Evolutionary conservation across 2,113 vertebrate genomes (phyloP).

Genomic region (Chloebia gouldiae): DNA sequence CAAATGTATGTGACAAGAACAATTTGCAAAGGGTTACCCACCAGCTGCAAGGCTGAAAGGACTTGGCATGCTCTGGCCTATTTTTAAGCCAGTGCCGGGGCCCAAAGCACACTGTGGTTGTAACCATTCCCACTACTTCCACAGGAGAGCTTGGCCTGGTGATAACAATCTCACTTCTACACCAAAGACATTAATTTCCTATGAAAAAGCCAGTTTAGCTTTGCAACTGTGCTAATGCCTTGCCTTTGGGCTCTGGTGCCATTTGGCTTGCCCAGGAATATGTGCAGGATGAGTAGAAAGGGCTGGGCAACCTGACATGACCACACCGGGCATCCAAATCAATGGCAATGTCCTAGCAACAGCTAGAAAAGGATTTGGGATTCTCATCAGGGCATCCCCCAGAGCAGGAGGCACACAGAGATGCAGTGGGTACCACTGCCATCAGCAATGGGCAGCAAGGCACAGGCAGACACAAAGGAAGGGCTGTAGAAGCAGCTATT

Average conservation of each 20-base stretch:
- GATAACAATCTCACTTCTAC: neutral
- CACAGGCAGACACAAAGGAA: neutral
- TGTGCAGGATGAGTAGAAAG: neutral
- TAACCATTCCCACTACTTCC: neutral
- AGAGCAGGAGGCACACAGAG: rapidly evolving
- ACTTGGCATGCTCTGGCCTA: rapidly evolving
- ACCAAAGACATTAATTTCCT: neutral
- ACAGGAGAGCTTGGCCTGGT: rapidly evolving
- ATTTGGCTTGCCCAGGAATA: neutral
- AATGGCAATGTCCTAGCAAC: rapidly evolving
- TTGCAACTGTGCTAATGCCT: neutral
- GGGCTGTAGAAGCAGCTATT: neutral
- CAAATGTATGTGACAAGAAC: neutral
- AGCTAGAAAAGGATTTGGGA: neutral
- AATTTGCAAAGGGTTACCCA: neutral
- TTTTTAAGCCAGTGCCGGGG: neutral
- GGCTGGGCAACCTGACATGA: neutral
- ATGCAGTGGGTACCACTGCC: rapidly evolving
- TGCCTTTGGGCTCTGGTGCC: neutral
- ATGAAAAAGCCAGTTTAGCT: neutral
- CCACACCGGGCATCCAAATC: neutral
- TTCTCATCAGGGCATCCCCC: neutral
- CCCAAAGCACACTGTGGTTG: neutral
- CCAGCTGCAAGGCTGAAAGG: rapidly evolving
- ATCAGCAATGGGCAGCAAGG: neutral